Percentiles rank a stretch among this genome's conserved stretches.
Conservation (phyloP, 1,140 invertebrate genomes). For the Drosophila chauvacae region DNA sequence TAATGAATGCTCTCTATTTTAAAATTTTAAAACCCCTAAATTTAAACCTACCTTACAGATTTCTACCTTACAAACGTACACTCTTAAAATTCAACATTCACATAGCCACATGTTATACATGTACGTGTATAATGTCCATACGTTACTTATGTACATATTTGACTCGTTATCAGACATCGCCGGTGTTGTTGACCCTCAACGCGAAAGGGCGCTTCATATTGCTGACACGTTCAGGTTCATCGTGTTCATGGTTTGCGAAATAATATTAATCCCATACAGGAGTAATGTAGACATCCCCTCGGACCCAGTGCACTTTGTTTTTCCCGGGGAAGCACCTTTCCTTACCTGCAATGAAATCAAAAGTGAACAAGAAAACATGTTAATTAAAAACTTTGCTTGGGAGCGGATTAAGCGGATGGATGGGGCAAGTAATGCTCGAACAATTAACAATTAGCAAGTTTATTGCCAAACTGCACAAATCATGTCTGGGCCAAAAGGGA, state of each 20-base stretch:
- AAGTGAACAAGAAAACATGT: constrained; percentile 67
- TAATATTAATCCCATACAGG: background rate
- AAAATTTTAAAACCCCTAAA: background rate
- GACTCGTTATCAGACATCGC: constrained; percentile 28
- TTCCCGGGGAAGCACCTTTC: background rate
- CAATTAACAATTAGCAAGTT: constrained; percentile 77
- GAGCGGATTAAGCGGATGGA: constrained; percentile 14
- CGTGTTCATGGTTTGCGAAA: background rate
- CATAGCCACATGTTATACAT: background rate
- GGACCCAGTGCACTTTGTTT: background rate
- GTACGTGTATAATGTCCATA: background rate
- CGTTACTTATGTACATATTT: background rate
- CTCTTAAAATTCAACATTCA: background rate
- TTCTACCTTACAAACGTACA: background rate
- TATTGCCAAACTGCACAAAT: constrained; percentile 69
- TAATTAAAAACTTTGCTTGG: constrained; percentile 64
- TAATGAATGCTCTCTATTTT: no score
- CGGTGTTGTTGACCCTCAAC: constrained; percentile 59
- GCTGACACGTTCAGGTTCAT: background rate
- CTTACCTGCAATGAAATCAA: constrained; percentile 71
- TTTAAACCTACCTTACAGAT: no score
- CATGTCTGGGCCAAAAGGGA: constrained; percentile 49
- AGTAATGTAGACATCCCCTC: background rate
- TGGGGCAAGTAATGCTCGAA: constrained; percentile 38
- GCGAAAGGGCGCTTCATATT: background rate